Evolutionary conservation across 2,113 vertebrate species (phyloP).

Genomic region (Argyrosomus japonicus): DNA sequence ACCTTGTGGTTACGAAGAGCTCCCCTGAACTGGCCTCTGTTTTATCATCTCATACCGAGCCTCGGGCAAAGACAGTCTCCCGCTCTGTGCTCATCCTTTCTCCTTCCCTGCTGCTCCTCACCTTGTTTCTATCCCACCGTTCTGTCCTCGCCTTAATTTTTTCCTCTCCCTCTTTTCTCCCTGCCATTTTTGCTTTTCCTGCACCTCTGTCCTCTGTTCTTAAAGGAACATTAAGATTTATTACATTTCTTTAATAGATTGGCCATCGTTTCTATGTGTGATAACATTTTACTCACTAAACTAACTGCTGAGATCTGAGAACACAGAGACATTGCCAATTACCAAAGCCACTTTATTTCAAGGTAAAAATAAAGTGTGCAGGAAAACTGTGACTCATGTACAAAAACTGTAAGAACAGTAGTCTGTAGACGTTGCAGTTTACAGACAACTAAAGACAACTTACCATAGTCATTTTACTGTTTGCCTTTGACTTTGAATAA

Average conservation of each 20-base stretch:
- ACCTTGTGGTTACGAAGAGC: conserved; percentile 63
- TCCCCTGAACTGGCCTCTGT: conserved; percentile 63
- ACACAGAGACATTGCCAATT: background rate
- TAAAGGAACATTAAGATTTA: background rate
- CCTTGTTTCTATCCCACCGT: conserved; percentile 25
- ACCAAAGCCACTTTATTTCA: background rate
- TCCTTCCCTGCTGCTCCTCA: conserved; percentile 41
- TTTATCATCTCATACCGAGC: conserved; percentile 72
- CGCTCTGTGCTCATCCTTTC: conserved; percentile 18
- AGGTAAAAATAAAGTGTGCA: background rate
- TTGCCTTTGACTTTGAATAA: background rate
- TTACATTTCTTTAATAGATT: background rate
- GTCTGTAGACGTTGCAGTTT: too few species aligned
- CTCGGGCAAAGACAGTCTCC: conserved; percentile 67
- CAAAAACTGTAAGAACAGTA: too few species aligned
- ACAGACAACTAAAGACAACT: too few species aligned
- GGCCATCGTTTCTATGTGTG: background rate
- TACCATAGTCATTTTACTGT: background rate
- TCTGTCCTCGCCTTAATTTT: conserved; percentile 14
- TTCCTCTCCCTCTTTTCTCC: background rate
- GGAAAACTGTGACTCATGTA: rapidly evolving
- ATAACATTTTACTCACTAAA: conserved; percentile 9
- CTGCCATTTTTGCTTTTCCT: background rate
- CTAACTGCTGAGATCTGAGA: background rate
- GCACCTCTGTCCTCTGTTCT: conserved; percentile 11